Conservation (phyloP, 1,140 invertebrate genomes). For the Drosophila pectinifera region DNA sequence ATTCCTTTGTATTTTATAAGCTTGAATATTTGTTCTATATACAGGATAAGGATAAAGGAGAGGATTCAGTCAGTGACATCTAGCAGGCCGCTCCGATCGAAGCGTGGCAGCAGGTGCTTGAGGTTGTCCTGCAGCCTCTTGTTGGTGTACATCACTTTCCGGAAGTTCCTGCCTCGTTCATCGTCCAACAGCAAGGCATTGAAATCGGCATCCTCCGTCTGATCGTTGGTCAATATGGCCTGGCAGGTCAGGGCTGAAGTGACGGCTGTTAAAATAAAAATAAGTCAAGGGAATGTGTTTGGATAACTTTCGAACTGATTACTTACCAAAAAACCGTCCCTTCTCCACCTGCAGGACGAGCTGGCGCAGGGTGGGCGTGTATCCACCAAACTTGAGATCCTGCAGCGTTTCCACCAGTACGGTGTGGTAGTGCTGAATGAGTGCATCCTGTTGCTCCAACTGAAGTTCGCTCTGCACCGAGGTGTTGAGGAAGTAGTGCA, state of each 20-base stretch:
- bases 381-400: slow-evolving; percentile 59
- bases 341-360: slow-evolving; percentile 67
- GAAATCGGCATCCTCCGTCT: slow-evolving; percentile 75
- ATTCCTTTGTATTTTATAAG: not conserved
- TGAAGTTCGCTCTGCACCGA: slow-evolving; percentile 54
- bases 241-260: slow-evolving; percentile 45
- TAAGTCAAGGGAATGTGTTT: not conserved
- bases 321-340: slow-evolving; percentile 72
- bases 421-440: slow-evolving; percentile 75
- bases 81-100: slow-evolving; percentile 66
- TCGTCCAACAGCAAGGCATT: slow-evolving; percentile 57
- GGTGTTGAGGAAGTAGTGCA: slow-evolving; percentile 76
- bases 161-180: slow-evolving; percentile 69
- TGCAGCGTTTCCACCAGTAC: slow-evolving; percentile 62
- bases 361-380: slow-evolving; percentile 69
- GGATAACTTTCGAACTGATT: not conserved
- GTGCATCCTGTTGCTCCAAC: slow-evolving; percentile 43
- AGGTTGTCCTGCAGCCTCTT: slow-evolving; percentile 53
- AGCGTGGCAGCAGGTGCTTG: slow-evolving; percentile 65
- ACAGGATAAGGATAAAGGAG: not conserved
- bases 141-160: slow-evolving; percentile 56
- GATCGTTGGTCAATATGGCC: slow-evolving; percentile 65
- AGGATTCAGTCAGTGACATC: slow-evolving; percentile 54
- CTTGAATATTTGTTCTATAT: not conserved
- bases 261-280: slow-evolving; percentile 53